Percentiles rank a stretch among this genome's conserved stretches.
Evolutionary conservation across 2,113 vertebrate genomes (phyloP).

Genomic region (Tyrannus savana): DNA sequence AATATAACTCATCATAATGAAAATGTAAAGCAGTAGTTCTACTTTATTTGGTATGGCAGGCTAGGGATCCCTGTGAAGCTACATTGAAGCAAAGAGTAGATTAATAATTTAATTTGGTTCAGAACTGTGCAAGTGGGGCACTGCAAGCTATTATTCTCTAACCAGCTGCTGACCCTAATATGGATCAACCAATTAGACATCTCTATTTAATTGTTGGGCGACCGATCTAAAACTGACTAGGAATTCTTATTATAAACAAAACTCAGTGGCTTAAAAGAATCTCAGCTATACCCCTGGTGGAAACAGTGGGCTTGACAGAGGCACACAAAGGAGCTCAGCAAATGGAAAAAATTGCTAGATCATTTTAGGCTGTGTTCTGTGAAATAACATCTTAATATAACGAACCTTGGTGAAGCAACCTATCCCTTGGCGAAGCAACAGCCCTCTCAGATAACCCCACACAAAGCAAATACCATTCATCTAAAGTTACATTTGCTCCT

Average conservation of each 20-base stretch:
- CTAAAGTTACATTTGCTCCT: slow-evolving; percentile 85
- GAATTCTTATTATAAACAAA: slow-evolving; percentile 81
- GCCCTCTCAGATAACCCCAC: slow-evolving; percentile 80
- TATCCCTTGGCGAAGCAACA: slow-evolving; percentile 74
- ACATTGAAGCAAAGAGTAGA: slow-evolving; percentile 90
- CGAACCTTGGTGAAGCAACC: slow-evolving; percentile 56
- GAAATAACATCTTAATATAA: slow-evolving; percentile 82
- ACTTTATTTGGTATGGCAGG: slow-evolving; percentile 97
- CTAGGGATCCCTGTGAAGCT: slow-evolving; percentile 95
- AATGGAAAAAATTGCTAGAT: slow-evolving; percentile 69
- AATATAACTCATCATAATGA: slow-evolving; percentile 96
- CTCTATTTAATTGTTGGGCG: slow-evolving; percentile 91
- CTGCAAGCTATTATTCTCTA: slow-evolving; percentile 78
- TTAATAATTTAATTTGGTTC: slow-evolving; percentile 99
- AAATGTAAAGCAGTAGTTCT: slow-evolving; percentile 98
- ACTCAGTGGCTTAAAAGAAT: slow-evolving; percentile 66
- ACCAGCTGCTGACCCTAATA: slow-evolving; percentile 94
- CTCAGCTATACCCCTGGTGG: slow-evolving; percentile 67
- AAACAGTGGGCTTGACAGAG: slow-evolving; percentile 71
- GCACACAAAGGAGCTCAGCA: slow-evolving; percentile 73
- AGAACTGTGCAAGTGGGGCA: slow-evolving; percentile 79
- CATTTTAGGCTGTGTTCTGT: slow-evolving; percentile 77
- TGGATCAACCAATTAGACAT: slow-evolving; percentile 92
- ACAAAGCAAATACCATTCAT: slow-evolving; percentile 83
- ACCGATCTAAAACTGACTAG: slow-evolving; percentile 79